Conservation (phyloP, 1,140 invertebrate species). For the Drosophila sturtevanti region DNA sequence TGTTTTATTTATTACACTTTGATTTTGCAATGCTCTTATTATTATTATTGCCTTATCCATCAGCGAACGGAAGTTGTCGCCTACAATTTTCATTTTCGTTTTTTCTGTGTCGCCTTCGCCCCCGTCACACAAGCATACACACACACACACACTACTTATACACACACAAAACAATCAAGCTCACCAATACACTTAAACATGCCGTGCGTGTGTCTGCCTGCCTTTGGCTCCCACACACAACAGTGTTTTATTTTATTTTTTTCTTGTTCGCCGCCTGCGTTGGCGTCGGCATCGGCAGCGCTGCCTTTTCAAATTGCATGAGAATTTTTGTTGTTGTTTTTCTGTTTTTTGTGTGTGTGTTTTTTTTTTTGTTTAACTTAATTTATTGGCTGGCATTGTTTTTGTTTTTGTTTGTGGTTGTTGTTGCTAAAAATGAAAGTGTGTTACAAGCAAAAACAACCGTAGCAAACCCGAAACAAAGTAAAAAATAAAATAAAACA, state of each 20-base stretch:
- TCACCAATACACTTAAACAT: slow-evolving; percentile 32
- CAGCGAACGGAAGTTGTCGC: slow-evolving; percentile 74
- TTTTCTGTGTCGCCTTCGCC: slow-evolving; percentile 59
- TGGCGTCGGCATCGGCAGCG: slow-evolving; percentile 39
- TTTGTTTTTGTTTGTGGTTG: slow-evolving; percentile 31
- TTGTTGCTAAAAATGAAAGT: slow-evolving; percentile 71
- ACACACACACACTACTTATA: slow-evolving; percentile 22
- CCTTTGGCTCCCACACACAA: slow-evolving; percentile 54
- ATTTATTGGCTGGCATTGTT: slow-evolving; percentile 71
- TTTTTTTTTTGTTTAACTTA: slow-evolving; percentile 69
- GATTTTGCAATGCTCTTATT: slow-evolving; percentile 72
- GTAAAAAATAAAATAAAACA: slow-evolving; percentile 29
- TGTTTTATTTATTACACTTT: slow-evolving; percentile 64
- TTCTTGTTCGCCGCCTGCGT: slow-evolving; percentile 22
- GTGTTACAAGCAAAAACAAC: slow-evolving; percentile 53
- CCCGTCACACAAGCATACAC: slow-evolving; percentile 27
- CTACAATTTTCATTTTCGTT: slow-evolving; percentile 74
- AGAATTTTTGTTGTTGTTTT: slow-evolving; percentile 57
- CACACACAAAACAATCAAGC: slow-evolving; percentile 20
- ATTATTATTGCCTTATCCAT: slow-evolving; percentile 69
- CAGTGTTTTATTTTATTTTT: slow-evolving; percentile 4
- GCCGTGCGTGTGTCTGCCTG: slow-evolving; percentile 25
- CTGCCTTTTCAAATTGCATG: slow-evolving; percentile 68
- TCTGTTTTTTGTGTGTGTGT: slow-evolving; percentile 23
- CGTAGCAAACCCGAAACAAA: slow-evolving; percentile 17